Base-by-base conservation (phyloP, 1,140 invertebrate genomes). In the Sitophilus oryzae region DNA sequence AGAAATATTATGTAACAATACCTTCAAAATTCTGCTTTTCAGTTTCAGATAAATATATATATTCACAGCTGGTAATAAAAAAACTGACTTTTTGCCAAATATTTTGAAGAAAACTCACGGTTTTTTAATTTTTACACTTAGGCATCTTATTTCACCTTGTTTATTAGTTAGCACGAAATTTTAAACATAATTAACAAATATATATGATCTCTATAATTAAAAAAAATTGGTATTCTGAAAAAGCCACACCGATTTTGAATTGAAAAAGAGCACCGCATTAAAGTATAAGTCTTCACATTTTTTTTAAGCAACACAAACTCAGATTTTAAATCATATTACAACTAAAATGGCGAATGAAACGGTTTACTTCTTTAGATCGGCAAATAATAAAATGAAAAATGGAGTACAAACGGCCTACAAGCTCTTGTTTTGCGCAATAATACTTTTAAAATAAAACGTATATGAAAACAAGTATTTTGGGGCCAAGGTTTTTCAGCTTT, bases 1-100 rank as follows among this genome's bases (percentile, higher is more conserved):
- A 53, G 43, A 53, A 53, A 53, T 45, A 53, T 53, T 53, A 53
- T 45, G 41, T 53, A 53, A 53, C 51, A 53, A 53, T 53, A 53
- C 42, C 41, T 45, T 53, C 42, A 45, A 25, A 47, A 53, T 42
- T 21, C 25, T 20, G 51, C 6, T 25, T 53, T 53, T 52, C 40
- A 52, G 40, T 52, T 53, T 45, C 38, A 53, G 42, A 53, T 52
- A 41, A 52, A 52, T 53, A 53, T 53, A n/a, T n/a, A 53, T 53
- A 21, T 45, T 53, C 51, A 53, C 51, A 53, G 51, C 51, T 53
- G 51, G 51, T 53, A 53, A 53, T 53, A 53, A 53, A 53, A n/a
- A 53, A 45, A 45, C 51, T 52, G 42, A 53, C 11, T 36, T 23
- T 53, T 53, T 53, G 51, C 51, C 51, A 53, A 53, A 53, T 53